Evolutionary conservation across 2,113 vertebrate genomes (phyloP).

Genomic region (Campylomormyrus tamandua): DNA sequence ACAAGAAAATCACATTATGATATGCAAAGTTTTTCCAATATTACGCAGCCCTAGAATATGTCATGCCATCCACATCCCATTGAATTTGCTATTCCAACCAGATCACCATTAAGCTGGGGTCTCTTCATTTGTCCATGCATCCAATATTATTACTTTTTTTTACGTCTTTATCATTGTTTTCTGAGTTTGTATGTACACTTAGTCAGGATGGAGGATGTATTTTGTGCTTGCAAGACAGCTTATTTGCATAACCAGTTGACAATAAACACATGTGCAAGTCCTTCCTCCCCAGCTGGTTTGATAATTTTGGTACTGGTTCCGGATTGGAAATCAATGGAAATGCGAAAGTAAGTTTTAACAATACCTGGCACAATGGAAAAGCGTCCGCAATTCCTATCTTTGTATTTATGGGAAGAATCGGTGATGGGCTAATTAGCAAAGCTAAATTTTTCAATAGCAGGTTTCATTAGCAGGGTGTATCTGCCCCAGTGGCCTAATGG

Average conservation of each 20-base stretch:
- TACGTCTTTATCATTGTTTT: not conserved
- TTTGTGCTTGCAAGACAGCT: not conserved
- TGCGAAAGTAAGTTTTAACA: not conserved
- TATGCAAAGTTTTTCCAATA: not conserved
- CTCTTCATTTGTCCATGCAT: not conserved
- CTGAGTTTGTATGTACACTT: not conserved
- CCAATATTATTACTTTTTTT: not conserved
- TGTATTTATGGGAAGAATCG: not conserved
- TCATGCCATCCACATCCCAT: not conserved
- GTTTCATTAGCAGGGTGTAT: accelerated
- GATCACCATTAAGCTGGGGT: not conserved
- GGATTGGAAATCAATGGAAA: not conserved
- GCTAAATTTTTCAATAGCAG: not conserved
- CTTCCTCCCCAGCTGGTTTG: not conserved
- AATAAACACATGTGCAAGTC: not conserved
- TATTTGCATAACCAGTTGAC: not conserved
- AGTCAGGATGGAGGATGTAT: not conserved
- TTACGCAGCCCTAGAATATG: not conserved
- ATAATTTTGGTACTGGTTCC: not conserved
- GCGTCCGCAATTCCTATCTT: not conserved
- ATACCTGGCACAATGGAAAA: not conserved
- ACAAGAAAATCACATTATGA: not conserved
- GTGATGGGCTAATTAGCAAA: not conserved
- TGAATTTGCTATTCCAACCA: not conserved
- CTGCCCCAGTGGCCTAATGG: not conserved